phyloP scores from a whole-genome alignment of 2,888 invertebrate genomes.

The Poecilobothrus nobilitatus region DNA sequence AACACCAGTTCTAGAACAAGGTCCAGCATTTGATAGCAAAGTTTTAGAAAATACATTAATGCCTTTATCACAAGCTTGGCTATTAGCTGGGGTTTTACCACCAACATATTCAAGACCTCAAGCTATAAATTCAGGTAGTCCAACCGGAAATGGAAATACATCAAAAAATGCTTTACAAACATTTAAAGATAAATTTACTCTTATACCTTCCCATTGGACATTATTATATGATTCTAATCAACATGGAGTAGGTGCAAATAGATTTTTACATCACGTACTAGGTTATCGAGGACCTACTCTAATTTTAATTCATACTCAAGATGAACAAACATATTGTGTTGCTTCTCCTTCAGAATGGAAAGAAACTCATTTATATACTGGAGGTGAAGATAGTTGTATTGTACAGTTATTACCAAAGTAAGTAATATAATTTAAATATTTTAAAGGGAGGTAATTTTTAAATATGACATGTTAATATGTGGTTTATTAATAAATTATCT shows the following conservation, averaged over 20 bases:
- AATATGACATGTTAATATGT: neutral
- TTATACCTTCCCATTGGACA: constrained; percentile 74
- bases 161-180: constrained; percentile 38
- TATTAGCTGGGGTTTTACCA: constrained; percentile 58
- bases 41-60: constrained; percentile 41
- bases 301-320: constrained; percentile 50
- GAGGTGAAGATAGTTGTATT: constrained; percentile 66
- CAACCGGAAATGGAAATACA: constrained; percentile 29
- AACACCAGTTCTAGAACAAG: constrained; percentile 63
- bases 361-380: constrained; percentile 77
- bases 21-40: constrained; percentile 30
- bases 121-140: constrained; percentile 28
- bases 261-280: constrained; percentile 80
- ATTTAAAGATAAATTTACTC: constrained; percentile 58
- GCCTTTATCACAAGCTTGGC: constrained; percentile 61
- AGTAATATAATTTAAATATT: constrained; percentile 28
- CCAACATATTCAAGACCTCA: constrained; percentile 49
- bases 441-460: neutral
- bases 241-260: constrained; percentile 80
- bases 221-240: constrained; percentile 74
- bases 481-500: neutral
- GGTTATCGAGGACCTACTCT: constrained; percentile 55
- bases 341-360: constrained; percentile 76
- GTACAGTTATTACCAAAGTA: constrained; percentile 68
- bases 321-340: constrained; percentile 63